Base-by-base conservation (phyloP, 1,140 invertebrate genomes). In the Nasonia vitripennis region DNA sequence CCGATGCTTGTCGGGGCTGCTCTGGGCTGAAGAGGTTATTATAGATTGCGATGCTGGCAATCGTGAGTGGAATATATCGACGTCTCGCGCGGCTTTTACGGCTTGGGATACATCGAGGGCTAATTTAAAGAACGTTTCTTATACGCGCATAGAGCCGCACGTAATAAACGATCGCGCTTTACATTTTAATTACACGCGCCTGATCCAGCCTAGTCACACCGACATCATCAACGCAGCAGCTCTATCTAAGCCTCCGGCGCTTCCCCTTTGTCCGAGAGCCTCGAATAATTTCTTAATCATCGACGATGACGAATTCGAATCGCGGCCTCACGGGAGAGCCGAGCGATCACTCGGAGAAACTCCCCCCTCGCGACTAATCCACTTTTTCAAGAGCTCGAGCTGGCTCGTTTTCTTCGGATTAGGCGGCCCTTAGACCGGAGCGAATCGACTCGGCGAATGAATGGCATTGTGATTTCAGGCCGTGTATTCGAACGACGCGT, bases 291-390 rank as follows among this genome's bases (percentile, higher is more conserved):
- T 68, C 73, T 77, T 77, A 70, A 84, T 84, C 62, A 78, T 84
- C 23, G 11, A 70, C 62, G 62, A 84, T 84, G 82, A 84, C 82
- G 74, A 84, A 84, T 84, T 68, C 31, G 41, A 84, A 84, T 78
- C 12, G 48, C 31, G 23, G 17, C 5, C 51, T 80, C 20, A 27
- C 1, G 12, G 31, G 37, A 80, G 55, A 68, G 75, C 34, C 34
- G 5, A 37, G 5, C 34, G 34, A 37, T 37, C 34, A 37, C 34
- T 48, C 70, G 23, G 51, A 20, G 4, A 78, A 62, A 78, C 37
- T 14, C 23, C 14, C 48, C 48, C 6, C 10, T 10, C 23, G 34
- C 23, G 23, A 62, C 23, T 78, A 78, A 78, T 78, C 77, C 31
- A 78, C 77, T 62, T 62, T 62, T 78, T 67, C 51, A 78, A 62